phyloP scores from a whole-genome alignment of 2,113 vertebrate species.

The Corythornis cristatus region DNA sequence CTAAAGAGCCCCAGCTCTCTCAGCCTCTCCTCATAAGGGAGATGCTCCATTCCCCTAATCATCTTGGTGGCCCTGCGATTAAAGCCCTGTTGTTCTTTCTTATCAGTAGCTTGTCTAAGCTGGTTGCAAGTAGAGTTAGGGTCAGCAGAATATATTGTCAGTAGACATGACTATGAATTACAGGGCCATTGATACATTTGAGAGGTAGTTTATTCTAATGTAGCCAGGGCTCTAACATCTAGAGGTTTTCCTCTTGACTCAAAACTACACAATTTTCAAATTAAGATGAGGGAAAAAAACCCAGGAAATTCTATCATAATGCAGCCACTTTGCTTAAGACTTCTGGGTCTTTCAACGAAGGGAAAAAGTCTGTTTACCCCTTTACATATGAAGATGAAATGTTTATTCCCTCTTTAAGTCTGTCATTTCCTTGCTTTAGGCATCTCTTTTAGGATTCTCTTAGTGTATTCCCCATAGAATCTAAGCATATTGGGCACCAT shows the following conservation, averaged over 20 bases:
- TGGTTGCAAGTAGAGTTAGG: neutral
- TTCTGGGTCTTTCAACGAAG: neutral
- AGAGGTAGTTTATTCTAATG: neutral
- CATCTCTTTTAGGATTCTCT: neutral
- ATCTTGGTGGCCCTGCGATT: no score
- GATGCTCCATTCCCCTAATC: no score
- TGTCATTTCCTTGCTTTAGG: neutral
- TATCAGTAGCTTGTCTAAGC: neutral
- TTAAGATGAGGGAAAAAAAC: neutral
- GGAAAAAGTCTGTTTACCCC: neutral
- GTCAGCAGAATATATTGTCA: neutral
- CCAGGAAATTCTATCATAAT: neutral
- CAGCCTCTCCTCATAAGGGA: no score
- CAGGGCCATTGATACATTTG: neutral
- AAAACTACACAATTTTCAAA: neutral
- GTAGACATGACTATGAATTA: neutral
- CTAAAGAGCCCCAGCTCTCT: no score
- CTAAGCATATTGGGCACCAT: neutral
- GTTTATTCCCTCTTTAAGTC: neutral
- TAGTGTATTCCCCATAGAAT: neutral
- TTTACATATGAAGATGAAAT: neutral
- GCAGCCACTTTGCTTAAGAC: neutral
- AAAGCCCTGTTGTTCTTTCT: neutral
- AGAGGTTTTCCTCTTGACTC: neutral
- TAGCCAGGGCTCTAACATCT: neutral